phyloP scores from a whole-genome alignment of 1,140 invertebrate species.

The Atta cephalotes region DNA sequence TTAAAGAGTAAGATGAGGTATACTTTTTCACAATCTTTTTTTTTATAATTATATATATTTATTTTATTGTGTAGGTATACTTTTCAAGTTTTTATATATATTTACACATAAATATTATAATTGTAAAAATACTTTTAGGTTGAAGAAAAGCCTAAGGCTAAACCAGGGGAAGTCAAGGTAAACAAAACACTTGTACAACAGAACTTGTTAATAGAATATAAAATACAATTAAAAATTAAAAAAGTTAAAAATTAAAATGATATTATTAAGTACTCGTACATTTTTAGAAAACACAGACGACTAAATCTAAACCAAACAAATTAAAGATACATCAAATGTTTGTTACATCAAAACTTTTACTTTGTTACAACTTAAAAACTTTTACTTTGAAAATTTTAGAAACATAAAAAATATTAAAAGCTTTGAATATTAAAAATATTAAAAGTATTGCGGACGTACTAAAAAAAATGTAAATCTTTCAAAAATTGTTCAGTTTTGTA shows the following conservation, averaged over 20 bases:
- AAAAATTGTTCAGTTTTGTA: neutral
- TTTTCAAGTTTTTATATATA: neutral
- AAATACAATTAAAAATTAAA: neutral
- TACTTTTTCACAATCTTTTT: neutral
- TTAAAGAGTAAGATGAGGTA: conserved; percentile 71
- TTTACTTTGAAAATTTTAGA: neutral
- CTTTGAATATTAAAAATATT: neutral
- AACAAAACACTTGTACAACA: conserved; percentile 17
- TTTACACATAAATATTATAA: neutral
- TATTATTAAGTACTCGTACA: conserved; percentile 24
- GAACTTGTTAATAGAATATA: neutral
- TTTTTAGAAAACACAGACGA: conserved; percentile 73
- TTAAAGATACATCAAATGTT: conserved; percentile 77
- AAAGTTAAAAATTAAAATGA: neutral
- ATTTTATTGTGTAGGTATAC: no score
- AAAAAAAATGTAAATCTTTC: neutral
- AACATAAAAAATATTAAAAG: neutral
- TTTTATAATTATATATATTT: neutral
- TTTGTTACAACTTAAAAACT: neutral
- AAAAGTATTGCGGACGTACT: neutral
- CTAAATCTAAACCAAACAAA: conserved; percentile 78
- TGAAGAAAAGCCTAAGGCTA: conserved; percentile 25
- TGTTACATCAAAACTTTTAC: neutral
- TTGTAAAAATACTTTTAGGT: conserved; percentile 62
- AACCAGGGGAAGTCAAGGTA: conserved; percentile 34